Evolutionary conservation across 2,888 invertebrate genomes (phyloP).

Genomic region (Acleris sparsana): DNA sequence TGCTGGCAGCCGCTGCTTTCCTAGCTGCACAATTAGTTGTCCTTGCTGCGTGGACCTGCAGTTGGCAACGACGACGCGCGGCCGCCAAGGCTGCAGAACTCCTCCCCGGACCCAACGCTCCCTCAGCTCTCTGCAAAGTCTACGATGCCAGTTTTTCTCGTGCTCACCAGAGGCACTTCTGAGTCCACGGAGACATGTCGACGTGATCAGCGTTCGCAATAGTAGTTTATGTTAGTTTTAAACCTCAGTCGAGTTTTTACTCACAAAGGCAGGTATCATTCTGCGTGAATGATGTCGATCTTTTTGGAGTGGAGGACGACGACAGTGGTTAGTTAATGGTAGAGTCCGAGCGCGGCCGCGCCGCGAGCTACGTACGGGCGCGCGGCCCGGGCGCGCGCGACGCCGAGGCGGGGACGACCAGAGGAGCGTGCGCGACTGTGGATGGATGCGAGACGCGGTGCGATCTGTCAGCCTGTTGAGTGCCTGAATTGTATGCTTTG

Average conservation of each 20-base stretch:
- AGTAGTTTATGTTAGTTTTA: slow-evolving; percentile 80
- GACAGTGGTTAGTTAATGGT: slow-evolving; percentile 75
- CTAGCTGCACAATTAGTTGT: slow-evolving; percentile 93
- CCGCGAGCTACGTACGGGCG: slow-evolving; percentile 60
- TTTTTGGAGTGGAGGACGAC: slow-evolving; percentile 65
- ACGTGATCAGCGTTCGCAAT: slow-evolving; percentile 79
- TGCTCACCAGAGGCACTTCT: slow-evolving; percentile 85
- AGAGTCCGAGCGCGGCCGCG: slow-evolving; percentile 69
- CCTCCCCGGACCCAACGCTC: slow-evolving; percentile 85
- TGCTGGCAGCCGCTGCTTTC: slow-evolving; percentile 93
- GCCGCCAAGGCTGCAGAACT: slow-evolving; percentile 86
- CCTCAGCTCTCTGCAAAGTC: slow-evolving; percentile 90
- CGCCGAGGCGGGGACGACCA: slow-evolving; percentile 81
- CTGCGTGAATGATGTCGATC: slow-evolving; percentile 54
- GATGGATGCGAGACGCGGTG: slow-evolving; percentile 68
- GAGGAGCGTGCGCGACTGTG: slow-evolving; percentile 70
- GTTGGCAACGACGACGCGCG: slow-evolving; percentile 91
- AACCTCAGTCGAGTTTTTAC: slow-evolving; percentile 75
- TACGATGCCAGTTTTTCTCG: slow-evolving; percentile 94
- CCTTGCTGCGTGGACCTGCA: slow-evolving; percentile 94
- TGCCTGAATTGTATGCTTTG: slow-evolving; percentile 54
- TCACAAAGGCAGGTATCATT: slow-evolving; percentile 56
- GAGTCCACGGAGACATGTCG: slow-evolving; percentile 64
- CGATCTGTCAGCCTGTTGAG: slow-evolving; percentile 54
- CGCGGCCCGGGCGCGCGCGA: slow-evolving; percentile 59